phyloP scores from a whole-genome alignment of 2,113 vertebrate species.

The Ammodytes marinus region DNA sequence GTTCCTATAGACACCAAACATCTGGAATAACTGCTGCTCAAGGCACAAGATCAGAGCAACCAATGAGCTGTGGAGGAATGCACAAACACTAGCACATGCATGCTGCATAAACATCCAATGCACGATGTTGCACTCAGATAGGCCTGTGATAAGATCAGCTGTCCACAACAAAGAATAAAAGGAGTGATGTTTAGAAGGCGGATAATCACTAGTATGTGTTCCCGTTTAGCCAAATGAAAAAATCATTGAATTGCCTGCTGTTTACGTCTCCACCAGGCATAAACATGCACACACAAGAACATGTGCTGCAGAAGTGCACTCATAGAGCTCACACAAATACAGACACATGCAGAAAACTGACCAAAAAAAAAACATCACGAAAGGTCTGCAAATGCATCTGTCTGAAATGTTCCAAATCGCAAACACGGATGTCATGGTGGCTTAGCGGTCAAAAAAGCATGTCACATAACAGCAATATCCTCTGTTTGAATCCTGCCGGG shows the following conservation, averaged over 20 bases:
- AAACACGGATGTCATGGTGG: slow-evolving; percentile 14
- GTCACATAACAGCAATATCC: slow-evolving; percentile 2
- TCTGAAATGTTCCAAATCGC: slow-evolving; percentile 4
- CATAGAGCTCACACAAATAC: slow-evolving; percentile 5
- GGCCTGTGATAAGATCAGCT: slow-evolving; percentile 47
- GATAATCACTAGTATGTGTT: slow-evolving; percentile 33
- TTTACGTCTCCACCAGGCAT: slow-evolving; percentile 1
- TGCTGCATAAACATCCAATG: slow-evolving; percentile 33
- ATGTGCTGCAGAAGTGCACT: slow-evolving; percentile 6
- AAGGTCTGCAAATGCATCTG: slow-evolving; percentile 10
- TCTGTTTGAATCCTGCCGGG: not conserved
- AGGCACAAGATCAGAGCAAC: slow-evolving; percentile 62
- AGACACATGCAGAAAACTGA: not conserved
- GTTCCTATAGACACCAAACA: slow-evolving; percentile 76
- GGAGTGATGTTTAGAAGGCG: slow-evolving; percentile 27
- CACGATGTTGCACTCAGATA: slow-evolving; percentile 43
- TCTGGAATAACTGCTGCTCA: slow-evolving; percentile 77
- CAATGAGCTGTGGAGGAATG: slow-evolving; percentile 56
- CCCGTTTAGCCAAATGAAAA: slow-evolving; percentile 34
- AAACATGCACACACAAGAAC: slow-evolving; percentile 21
- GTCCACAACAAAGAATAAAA: slow-evolving; percentile 46
- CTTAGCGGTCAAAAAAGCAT: not conserved
- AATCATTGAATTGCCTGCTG: slow-evolving; percentile 40
- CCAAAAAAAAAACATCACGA: not conserved
- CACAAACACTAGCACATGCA: slow-evolving; percentile 25